Evolutionary conservation across 2,888 invertebrate species (phyloP).

Genomic region (Aspidiotus rigidus): DNA sequence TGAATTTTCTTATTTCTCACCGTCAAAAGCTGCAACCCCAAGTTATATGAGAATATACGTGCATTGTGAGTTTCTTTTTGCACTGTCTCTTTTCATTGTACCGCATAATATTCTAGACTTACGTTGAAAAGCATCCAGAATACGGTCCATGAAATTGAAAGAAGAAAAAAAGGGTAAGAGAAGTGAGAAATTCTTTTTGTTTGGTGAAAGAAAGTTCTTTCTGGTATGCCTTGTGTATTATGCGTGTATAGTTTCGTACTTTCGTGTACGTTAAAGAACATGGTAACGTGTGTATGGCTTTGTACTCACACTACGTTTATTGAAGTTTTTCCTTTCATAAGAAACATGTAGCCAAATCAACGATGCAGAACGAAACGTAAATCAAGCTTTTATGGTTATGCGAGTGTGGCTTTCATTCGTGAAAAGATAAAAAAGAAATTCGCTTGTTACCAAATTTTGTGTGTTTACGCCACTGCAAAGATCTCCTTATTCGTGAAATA

Average conservation of each 20-base stretch:
- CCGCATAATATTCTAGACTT: too few relatives aligned
- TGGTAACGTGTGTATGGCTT: conserved; percentile 30
- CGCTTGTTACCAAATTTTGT: conserved; percentile 22
- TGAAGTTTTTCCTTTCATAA: conserved; percentile 27
- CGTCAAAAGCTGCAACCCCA: too few relatives aligned
- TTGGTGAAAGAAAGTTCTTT: too few relatives aligned
- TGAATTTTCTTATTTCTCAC: too few relatives aligned
- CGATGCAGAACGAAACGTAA: conserved; percentile 31
- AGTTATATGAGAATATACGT: too few relatives aligned
- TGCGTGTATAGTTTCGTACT: neutral
- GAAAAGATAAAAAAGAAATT: conserved; percentile 28
- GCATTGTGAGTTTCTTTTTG: too few relatives aligned
- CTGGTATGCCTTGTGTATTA: too few relatives aligned
- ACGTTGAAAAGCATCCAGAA: too few relatives aligned
- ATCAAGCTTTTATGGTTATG: conserved; percentile 31
- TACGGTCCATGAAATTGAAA: too few relatives aligned
- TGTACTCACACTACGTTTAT: conserved; percentile 29
- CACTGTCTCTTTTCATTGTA: too few relatives aligned
- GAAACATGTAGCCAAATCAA: conserved; percentile 25
- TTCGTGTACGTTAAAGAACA: conserved; percentile 7
- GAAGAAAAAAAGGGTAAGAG: too few relatives aligned
- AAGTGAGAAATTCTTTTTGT: too few relatives aligned
- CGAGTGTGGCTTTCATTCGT: conserved; percentile 26
- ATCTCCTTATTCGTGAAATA: conserved; percentile 10
- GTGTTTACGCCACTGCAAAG: neutral